Base-by-base conservation (phyloP, 2,113 vertebrate species). In the Chrysochloris asiatica region DNA sequence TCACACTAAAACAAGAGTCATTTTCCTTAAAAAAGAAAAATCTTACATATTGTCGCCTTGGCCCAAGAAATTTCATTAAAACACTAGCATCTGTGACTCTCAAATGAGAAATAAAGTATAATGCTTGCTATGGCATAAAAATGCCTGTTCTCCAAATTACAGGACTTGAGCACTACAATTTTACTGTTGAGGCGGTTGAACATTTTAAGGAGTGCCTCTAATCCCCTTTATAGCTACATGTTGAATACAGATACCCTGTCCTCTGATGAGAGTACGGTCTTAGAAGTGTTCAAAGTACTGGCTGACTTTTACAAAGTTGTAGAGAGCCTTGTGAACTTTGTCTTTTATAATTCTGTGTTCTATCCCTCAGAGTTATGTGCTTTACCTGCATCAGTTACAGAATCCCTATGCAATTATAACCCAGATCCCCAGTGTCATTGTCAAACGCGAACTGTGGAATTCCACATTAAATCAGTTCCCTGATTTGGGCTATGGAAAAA, bases 51-150 rank as follows among this genome's bases (percentile, higher is more conserved):
- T 86, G 71, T 63, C 43, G 0, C 75, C 86, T 95, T 94, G 92
- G 45, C 22, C 83, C 92, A 85, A 92, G 79, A 76, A 61, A 83
- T 90, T 93, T 90, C 47, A 80, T 93, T 93, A 48, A 91, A 95
- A 77, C 43, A 72, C 43, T 83, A 91, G 86, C 79, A 96, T 92
- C 92, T 69, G 73, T 91, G 82, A 90, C 45, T 86, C 94, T 95
- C 86, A 86, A 77, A 95, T 89, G 94, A 93, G 89, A 97, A 94
- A 90, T 87, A 87, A 84, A 83, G 76, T 95, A 73, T 61, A 81
- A 91, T 92, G 80, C 73, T 91, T 92, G 56, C 61, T 73, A 83
- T 81, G 86, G 59, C 83, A 91, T 93, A 95, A 77, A 43, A 86
- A 85, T 90, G 3, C 59, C 83, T 80, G 0, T 76, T 67, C 92